Percentiles rank a stretch among this genome's conserved stretches.
These are phyloP conservation scores for Eurytemora carolleeae DNA, from an alignment of 1,140 invertebrate genomes.

Conservation along the genomic window DNA sequence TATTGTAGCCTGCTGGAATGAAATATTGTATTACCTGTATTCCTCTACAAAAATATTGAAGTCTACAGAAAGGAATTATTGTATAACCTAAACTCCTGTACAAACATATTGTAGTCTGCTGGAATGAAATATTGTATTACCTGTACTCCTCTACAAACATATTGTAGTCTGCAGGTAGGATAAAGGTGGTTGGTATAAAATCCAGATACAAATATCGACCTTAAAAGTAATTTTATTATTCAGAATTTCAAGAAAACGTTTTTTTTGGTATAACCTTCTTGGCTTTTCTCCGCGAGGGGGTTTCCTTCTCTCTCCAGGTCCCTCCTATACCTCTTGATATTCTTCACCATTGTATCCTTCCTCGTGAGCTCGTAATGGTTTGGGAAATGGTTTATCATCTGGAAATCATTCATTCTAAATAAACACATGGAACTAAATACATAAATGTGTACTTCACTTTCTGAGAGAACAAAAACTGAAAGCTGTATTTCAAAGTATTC, in stretches of 20 bases:
- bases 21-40: too few relatives aligned
- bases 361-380: slow-evolving; percentile 86
- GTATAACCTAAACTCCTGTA: too few relatives aligned
- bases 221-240: too few relatives aligned
- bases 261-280: slow-evolving; percentile 24
- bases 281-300: slow-evolving; percentile 52
- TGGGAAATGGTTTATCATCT: slow-evolving; percentile 70
- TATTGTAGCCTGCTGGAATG: too few relatives aligned
- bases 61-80: too few relatives aligned
- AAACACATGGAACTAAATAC: slow-evolving; percentile 12
- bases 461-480: too few relatives aligned
- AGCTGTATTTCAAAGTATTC: too few relatives aligned
- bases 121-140: too few relatives aligned
- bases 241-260: too few relatives aligned
- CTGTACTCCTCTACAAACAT: slow-evolving; percentile 85
- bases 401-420: slow-evolving; percentile 7
- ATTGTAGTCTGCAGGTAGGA: slow-evolving; percentile 79
- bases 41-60: too few relatives aligned
- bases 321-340: slow-evolving; percentile 78
- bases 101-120: too few relatives aligned
- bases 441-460: not conserved
- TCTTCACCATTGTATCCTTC: slow-evolving; percentile 85
- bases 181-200: slow-evolving; percentile 79
- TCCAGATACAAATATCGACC: slow-evolving; percentile 55
- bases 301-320: slow-evolving; percentile 75